Evolutionary conservation across 1,140 invertebrate species (phyloP).

Genomic region (Tetramorium simillimum): DNA sequence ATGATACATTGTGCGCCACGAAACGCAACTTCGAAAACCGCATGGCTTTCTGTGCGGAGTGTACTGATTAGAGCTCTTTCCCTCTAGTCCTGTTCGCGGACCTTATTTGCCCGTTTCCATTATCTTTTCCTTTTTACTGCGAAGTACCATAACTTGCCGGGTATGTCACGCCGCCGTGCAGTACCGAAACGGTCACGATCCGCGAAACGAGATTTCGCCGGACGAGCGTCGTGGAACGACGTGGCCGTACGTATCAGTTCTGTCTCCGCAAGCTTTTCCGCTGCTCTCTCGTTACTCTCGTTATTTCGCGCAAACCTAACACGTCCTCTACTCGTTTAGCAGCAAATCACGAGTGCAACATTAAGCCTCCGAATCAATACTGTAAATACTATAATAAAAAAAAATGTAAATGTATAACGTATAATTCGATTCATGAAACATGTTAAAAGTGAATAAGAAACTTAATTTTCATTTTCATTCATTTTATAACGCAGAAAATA

Average conservation of each 20-base stretch:
- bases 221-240: conserved; percentile 43
- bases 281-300: conserved; percentile 44
- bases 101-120: conserved; percentile 50
- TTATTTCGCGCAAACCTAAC: neutral
- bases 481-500: neutral
- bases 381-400: neutral
- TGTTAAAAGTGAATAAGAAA: neutral
- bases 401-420: neutral
- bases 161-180: conserved; percentile 46
- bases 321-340: neutral
- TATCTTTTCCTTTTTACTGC: conserved; percentile 58
- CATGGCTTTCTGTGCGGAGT: neutral
- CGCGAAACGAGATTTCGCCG: conserved; percentile 57
- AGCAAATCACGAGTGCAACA: conserved; percentile 4
- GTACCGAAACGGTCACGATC: conserved; percentile 53
- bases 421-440: neutral
- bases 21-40: neutral
- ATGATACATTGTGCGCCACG: neutral
- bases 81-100: neutral
- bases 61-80: conserved; percentile 2
- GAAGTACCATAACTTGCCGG: conserved; percentile 49
- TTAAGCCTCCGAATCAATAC: neutral
- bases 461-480: neutral
- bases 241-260: conserved; percentile 38
- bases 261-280: conserved; percentile 44